Evolutionary conservation across 2,888 invertebrate species (phyloP), one percentile per base, ranked within the genome.

Genomic region (Thera obeliscata): DNA sequence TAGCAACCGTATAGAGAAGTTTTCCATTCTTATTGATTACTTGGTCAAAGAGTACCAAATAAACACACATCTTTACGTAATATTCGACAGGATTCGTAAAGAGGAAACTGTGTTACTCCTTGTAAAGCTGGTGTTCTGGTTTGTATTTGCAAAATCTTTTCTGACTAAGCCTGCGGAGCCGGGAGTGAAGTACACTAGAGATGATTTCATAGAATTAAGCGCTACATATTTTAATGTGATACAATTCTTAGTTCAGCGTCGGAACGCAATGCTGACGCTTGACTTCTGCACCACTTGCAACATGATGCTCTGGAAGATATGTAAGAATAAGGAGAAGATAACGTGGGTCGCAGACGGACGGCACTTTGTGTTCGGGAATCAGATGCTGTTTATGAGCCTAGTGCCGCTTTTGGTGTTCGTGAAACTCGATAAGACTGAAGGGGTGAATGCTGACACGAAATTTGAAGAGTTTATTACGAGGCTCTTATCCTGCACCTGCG

Each of bases 391-490:
- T 60, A 90, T 95, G 71, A 94, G 96, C 80, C 85, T 96, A 11
- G 84, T 96, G 56, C 97, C 97, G 0, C 81, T 96, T 43, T 82
- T 95, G 43, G 80, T 86, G 8, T 92, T 91, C 67, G 82, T 87
- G 46, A 86, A 77, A 2, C 74, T 78, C 8, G 71, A 77, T 8
- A 82, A 81, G 52, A 79, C 83, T 1, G 71, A 70, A 2, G 64
- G 70, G 0, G 62, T 64, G 7, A 69, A 78, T 81, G 91, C 76
- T 82, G 87, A 94, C 60, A 94, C 94, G 57, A 85, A 94, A 12
- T 92, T 96, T 12, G 94, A 95, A 62, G 91, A 94, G 64, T 96
- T 95, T 76, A 79, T 95, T 46, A 87, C 92, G 66, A 96, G 95
- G 78, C 76, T 96, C 1, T 90, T 96, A 66, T 94, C 95, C 60